These are phyloP conservation scores for Pachyrhynchus sulphureomaculatus DNA, from an alignment of 1,140 invertebrate species.

Conservation along the genomic window DNA sequence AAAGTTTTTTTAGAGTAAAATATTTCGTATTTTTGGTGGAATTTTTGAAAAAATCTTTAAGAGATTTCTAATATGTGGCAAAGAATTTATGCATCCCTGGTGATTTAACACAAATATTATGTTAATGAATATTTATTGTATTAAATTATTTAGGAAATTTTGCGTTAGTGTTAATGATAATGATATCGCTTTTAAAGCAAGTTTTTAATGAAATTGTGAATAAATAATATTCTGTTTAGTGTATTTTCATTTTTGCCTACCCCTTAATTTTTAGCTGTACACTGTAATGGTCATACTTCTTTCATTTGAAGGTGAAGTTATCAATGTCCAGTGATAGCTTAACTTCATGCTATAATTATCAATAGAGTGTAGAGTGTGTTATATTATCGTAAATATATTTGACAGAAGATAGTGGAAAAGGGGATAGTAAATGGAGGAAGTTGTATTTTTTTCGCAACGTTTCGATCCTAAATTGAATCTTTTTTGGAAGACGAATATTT, in stretches of 20 bases:
- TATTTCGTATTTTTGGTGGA: background rate
- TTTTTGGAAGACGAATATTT: no score
- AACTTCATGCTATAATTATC: no score
- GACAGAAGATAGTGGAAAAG: no score
- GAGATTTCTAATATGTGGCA: slow-evolving; percentile 4
- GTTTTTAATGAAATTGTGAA: slow-evolving; percentile 48
- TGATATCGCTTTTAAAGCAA: slow-evolving; percentile 50
- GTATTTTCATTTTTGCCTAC: background rate
- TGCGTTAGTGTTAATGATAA: slow-evolving; percentile 51
- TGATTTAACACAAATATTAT: slow-evolving; percentile 38
- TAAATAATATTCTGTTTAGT: slow-evolving; percentile 35
- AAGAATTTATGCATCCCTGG: slow-evolving; percentile 44
- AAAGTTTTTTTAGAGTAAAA: background rate
- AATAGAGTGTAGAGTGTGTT: no score
- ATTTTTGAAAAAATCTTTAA: background rate
- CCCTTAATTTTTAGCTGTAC: background rate
- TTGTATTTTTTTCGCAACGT: no score
- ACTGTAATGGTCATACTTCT: background rate
- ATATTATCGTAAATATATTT: no score
- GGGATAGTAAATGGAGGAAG: no score
- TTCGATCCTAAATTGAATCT: no score
- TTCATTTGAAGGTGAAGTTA: no score
- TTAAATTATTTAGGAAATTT: slow-evolving; percentile 48
- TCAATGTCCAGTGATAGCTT: no score
- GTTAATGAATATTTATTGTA: slow-evolving; percentile 48